A percentile compares a stretch with the other conserved stretches of the same genome.
phyloP scores from a whole-genome alignment of 1,140 invertebrate genomes.

The Argopecten irradians region DNA sequence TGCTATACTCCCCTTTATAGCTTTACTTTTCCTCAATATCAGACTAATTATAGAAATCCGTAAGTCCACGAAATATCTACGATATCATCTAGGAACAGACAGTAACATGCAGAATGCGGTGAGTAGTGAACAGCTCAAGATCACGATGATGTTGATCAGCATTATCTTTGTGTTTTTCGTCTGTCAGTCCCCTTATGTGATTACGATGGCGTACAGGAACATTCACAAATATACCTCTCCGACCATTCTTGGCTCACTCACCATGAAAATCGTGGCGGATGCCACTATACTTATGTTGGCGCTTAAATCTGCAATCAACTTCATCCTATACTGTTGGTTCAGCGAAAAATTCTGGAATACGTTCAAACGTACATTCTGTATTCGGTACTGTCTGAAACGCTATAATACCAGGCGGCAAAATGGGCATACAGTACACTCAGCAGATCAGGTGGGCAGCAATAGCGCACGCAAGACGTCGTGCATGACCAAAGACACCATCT shows the following conservation, averaged over 20 bases:
- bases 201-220: slow-evolving; percentile 39
- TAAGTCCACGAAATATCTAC: slow-evolving; percentile 70
- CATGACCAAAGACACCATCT: slow-evolving; percentile 64
- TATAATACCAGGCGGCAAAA: slow-evolving; percentile 42
- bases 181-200: slow-evolving; percentile 80
- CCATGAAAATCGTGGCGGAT: slow-evolving; percentile 33
- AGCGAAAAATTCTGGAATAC: slow-evolving; percentile 87
- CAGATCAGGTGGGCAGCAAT: slow-evolving; percentile 54
- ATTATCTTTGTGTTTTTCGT: slow-evolving; percentile 86
- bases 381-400: slow-evolving; percentile 52
- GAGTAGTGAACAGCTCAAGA: slow-evolving; percentile 82
- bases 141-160: slow-evolving; percentile 86
- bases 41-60: slow-evolving; percentile 84
- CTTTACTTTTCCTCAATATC: slow-evolving; percentile 84
- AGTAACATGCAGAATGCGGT: slow-evolving; percentile 69
- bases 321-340: slow-evolving; percentile 87
- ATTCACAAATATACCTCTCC: slow-evolving; percentile 11
- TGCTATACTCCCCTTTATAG: slow-evolving; percentile 81
- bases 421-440: slow-evolving; percentile 46
- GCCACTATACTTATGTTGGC: slow-evolving; percentile 79
- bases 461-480: slow-evolving; percentile 61
- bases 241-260: not conserved
- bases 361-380: slow-evolving; percentile 83
- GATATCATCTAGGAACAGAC: slow-evolving; percentile 67
- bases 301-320: slow-evolving; percentile 85